phyloP scores from a whole-genome alignment of 2,797 vertebrate genomes.

The Denticeps clupeoides region DNA sequence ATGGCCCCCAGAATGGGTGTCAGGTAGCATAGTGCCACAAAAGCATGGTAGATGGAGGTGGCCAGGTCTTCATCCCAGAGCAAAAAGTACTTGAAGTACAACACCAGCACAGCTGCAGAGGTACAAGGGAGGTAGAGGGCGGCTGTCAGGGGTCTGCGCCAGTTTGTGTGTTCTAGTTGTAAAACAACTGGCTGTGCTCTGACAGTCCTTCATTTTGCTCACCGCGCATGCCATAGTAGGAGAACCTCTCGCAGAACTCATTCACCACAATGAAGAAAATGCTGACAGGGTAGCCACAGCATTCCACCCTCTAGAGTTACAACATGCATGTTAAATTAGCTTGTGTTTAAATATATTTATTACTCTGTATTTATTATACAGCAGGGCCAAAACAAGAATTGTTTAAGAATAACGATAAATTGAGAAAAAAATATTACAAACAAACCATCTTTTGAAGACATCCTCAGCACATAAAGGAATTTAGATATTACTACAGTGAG shows the following conservation, averaged over 20 bases:
- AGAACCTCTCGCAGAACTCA: constrained; percentile 94
- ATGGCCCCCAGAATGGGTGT: constrained; percentile 83
- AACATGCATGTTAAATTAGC: constrained; percentile 3
- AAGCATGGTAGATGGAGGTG: constrained; percentile 82
- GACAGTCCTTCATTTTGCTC: constrained; percentile 35
- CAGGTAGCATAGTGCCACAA: constrained; percentile 87
- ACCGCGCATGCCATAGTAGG: constrained; percentile 98
- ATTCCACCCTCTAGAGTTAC: constrained; percentile 34
- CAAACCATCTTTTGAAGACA: background rate
- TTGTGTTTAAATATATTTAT: no score
- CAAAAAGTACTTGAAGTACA: constrained; percentile 84
- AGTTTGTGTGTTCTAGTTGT: no score
- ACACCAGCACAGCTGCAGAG: constrained; percentile 71
- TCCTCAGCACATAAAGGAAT: no score
- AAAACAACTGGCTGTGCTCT: no score
- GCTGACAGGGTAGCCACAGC: constrained; percentile 76
- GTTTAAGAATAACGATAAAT: no score
- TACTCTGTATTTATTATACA: no score
- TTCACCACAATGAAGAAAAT: constrained; percentile 91
- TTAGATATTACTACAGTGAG: no score
- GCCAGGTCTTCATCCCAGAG: constrained; percentile 70
- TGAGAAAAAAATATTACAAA: background rate
- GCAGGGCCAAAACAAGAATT: no score
- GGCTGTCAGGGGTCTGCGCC: background rate
- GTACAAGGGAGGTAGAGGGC: constrained; percentile 4